Evolutionary conservation across 2,888 invertebrate species (phyloP), one percentile per base, ranked within the genome.

Genomic region (Diachrysia chrysitis): DNA sequence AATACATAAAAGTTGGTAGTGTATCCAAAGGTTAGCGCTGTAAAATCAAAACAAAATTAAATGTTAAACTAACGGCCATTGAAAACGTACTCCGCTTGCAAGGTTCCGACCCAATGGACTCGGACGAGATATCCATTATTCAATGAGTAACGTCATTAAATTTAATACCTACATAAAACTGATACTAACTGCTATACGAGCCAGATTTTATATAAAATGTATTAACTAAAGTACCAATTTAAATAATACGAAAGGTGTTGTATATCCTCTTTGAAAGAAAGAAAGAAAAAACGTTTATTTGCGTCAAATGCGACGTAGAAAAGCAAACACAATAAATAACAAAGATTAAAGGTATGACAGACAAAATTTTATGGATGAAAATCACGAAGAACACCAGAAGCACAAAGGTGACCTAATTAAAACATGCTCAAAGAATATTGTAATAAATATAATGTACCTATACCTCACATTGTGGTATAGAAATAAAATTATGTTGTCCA

Each of bases 51-150:
- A n/a, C n/a, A n/a, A 42, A n/a, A n/a, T 42, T 5, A 42, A n/a
- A 42, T n/a, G n/a, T n/a, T 6, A 42, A n/a, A n/a, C 7, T n/a
- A 42, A 42, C 42, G 4, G n/a, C 42, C 4, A 42, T 42, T 16
- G n/a, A 5, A n/a, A 42, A 42, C 42, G n/a, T 42, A 16, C 14
- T n/a, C n/a, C 42, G 42, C 16, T 42, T n/a, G 42, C 42, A 42
- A 42, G 42, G 42, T 42, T 42, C 42, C 42, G 42, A 42, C 4
- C 42, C 42, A 42, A 42, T n/a, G 42, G n/a, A n/a, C 42, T 42
- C n/a, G 4, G 42, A 42, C n/a, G 42, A 42, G 42, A 42, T 42
- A 42, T 42, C 42, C 42, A 42, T 42, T 42, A 42, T n/a, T 42
- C 42, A 42, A 42, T 42, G 6, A 42, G 42, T 42, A 4, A 42